phyloP scores from a whole-genome alignment of 2,888 invertebrate genomes.

The Metellina segmentata region DNA sequence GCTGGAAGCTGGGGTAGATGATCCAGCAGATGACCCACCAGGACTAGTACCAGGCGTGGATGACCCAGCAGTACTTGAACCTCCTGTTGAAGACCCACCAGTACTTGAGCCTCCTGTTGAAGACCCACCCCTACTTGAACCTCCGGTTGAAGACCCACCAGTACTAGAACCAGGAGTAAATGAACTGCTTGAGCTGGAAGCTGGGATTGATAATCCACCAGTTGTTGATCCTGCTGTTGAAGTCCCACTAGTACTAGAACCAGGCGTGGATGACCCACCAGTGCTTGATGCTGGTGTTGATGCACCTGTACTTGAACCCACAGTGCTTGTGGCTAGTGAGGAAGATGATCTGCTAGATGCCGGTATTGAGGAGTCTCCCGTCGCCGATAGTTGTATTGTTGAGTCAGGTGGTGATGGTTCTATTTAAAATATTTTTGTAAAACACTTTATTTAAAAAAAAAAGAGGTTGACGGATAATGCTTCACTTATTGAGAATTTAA shows the following conservation, averaged over 20 bases:
- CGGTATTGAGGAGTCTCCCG: neutral
- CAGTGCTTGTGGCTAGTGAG: neutral
- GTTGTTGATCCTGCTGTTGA: neutral
- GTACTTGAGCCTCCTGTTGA: neutral
- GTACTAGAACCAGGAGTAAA: neutral
- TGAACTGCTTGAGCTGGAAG: neutral
- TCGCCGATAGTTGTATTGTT: too few species aligned
- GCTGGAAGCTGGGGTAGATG: neutral
- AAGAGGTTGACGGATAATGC: too few species aligned
- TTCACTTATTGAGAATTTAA: too few species aligned
- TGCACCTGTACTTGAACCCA: neutral
- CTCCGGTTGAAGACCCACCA: neutral
- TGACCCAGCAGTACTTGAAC: neutral
- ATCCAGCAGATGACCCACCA: neutral
- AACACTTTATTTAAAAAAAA: neutral
- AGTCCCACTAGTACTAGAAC: neutral
- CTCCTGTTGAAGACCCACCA: neutral
- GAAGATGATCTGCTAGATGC: neutral
- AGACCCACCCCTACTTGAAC: neutral
- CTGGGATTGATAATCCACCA: neutral
- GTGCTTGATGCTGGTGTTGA: slow-evolving; percentile 1
- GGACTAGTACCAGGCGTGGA: neutral
- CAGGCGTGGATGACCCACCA: neutral
- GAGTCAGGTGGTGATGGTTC: neutral
- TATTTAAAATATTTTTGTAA: neutral